phyloP scores from a whole-genome alignment of 92 coral and sea anemone genomes.

The Zoanthus solanderi region DNA sequence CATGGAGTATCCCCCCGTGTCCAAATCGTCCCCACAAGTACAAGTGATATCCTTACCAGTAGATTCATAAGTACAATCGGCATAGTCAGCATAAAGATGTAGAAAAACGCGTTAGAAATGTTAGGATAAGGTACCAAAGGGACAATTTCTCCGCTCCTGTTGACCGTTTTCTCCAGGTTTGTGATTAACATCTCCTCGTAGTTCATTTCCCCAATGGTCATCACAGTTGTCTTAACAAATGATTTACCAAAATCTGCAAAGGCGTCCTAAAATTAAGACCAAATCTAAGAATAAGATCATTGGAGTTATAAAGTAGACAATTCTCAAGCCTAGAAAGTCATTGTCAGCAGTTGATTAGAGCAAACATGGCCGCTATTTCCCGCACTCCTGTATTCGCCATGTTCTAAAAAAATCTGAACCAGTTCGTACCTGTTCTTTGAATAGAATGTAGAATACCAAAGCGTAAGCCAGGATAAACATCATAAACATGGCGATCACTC shows the following conservation, averaged over 20 bases:
- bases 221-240: slow-evolving; percentile 72
- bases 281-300: not conserved
- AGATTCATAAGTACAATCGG: slow-evolving; percentile 86
- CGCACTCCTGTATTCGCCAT: too few relatives aligned
- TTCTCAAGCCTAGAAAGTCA: not conserved
- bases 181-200: slow-evolving; percentile 73
- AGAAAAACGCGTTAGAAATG: slow-evolving; percentile 64
- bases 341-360: not conserved
- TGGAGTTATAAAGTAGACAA: not conserved
- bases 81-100: slow-evolving; percentile 79
- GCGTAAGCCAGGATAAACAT: slow-evolving; percentile 84
- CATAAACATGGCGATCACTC: slow-evolving; percentile 67
- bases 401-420: not conserved
- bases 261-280: slow-evolving; percentile 62
- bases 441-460: slow-evolving; percentile 82
- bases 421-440: slow-evolving; percentile 77
- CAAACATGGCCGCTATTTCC: too few relatives aligned
- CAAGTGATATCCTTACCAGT: slow-evolving; percentile 66
- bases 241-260: slow-evolving; percentile 68
- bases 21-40: not conserved
- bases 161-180: slow-evolving; percentile 29
- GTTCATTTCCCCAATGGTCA: slow-evolving; percentile 89
- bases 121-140: slow-evolving; percentile 79
- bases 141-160: slow-evolving; percentile 38
- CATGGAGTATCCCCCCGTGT: too few relatives aligned